Evolutionary conservation across 2,797 vertebrate genomes (phyloP).

Genomic region (Sphaeramia orbicularis): DNA sequence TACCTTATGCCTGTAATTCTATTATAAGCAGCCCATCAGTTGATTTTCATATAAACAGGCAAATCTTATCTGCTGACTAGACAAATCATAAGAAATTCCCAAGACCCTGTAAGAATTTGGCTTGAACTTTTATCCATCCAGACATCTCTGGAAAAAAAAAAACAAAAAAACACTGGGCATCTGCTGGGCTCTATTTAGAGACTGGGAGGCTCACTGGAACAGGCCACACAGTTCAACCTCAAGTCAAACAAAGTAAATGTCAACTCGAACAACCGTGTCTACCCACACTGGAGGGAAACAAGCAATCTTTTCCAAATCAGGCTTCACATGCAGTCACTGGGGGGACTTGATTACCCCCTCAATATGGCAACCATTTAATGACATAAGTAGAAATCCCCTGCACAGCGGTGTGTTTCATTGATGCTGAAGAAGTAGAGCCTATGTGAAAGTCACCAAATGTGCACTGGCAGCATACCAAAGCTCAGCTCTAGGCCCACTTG

Average conservation of each 20-base stretch:
- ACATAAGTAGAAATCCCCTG: conserved; percentile 47
- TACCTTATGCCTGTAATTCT: neutral
- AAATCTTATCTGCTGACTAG: conserved; percentile 41
- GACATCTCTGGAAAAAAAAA: conserved; percentile 41
- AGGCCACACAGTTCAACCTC: conserved; percentile 60
- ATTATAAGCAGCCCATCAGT: conserved; percentile 19
- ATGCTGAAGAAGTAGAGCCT: neutral
- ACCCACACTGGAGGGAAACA: conserved; percentile 28
- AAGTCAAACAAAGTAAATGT: conserved; percentile 76
- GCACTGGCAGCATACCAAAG: conserved; percentile 15
- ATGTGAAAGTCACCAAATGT: neutral
- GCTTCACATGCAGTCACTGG: conserved; percentile 36
- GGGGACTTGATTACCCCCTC: conserved; percentile 32
- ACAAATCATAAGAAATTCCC: conserved; percentile 51
- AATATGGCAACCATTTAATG: conserved; percentile 38
- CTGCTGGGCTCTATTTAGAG: conserved; percentile 70
- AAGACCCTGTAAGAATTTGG: conserved; percentile 60
- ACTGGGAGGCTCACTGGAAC: conserved; percentile 54
- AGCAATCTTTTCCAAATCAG: conserved; percentile 50
- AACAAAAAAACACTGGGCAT: conserved; percentile 47
- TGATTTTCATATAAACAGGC: conserved; percentile 7
- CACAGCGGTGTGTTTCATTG: neutral
- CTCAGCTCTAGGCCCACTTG: conserved; percentile 6
- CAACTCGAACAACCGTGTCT: conserved; percentile 46
- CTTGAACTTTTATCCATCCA: conserved; percentile 51